Evolutionary conservation across 2,113 vertebrate genomes (phyloP).

Genomic region (Lasiurus cinereus): DNA sequence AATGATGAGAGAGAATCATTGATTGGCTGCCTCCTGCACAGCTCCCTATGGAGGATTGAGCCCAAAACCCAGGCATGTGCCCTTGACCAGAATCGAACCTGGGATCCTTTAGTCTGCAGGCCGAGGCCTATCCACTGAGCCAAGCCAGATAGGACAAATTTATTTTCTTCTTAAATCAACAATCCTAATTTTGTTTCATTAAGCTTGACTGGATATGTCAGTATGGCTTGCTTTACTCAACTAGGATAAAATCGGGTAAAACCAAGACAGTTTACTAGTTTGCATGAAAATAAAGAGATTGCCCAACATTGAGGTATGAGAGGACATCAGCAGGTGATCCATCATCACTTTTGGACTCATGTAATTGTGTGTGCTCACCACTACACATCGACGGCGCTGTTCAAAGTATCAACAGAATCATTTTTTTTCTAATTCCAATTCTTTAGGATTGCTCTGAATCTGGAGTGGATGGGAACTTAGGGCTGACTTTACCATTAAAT

Average conservation of each 20-base stretch:
- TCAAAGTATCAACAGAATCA: neutral
- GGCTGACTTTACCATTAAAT: neutral
- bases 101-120: no score
- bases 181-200: slow-evolving; percentile 47
- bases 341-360: neutral
- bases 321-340: neutral
- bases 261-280: neutral
- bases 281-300: neutral
- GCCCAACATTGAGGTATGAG: neutral
- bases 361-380: neutral
- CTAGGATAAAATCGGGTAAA: neutral
- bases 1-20: no score
- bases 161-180: slow-evolving; percentile 56
- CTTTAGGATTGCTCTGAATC: neutral
- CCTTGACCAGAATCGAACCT: no score
- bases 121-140: no score
- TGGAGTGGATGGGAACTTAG: neutral
- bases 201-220: neutral
- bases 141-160: neutral
- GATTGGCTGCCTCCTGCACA: no score
- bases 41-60: no score
- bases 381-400: fast-evolving
- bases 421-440: slow-evolving; percentile 42
- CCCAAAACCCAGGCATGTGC: no score
- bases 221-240: slow-evolving; percentile 21